These are phyloP conservation scores for Melopsittacus undulatus DNA, from an alignment of 2,797 vertebrate genomes.

Conservation along the genomic window DNA sequence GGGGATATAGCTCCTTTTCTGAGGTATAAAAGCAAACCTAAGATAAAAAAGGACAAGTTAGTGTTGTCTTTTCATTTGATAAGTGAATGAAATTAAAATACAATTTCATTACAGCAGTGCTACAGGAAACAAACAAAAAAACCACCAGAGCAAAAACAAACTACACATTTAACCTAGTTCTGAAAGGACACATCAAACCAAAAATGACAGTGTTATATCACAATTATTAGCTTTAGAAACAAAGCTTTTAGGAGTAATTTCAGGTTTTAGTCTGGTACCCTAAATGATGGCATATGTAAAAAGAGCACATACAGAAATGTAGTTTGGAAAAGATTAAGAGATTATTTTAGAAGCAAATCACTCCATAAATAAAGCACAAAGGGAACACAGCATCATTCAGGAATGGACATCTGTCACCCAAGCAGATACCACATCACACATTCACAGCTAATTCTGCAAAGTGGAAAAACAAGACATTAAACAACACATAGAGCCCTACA, in stretches of 20 bases:
- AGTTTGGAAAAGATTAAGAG: constrained; percentile 62
- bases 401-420: constrained; percentile 49
- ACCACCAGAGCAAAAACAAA: constrained; percentile 16
- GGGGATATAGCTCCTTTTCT: constrained; percentile 4
- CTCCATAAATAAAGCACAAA: constrained; percentile 50
- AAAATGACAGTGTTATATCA: constrained; percentile 30
- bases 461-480: constrained; percentile 38
- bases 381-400: constrained; percentile 40
- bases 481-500: constrained; percentile 24
- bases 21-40: constrained; percentile 40
- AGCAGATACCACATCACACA: constrained; percentile 48
- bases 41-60: constrained; percentile 23
- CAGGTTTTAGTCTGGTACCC: constrained; percentile 29
- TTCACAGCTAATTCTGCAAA: constrained; percentile 8
- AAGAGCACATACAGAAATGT: constrained; percentile 41
- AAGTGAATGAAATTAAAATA: constrained; percentile 63
- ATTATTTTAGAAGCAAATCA: constrained; percentile 68
- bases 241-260: constrained; percentile 46
- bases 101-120: constrained; percentile 43
- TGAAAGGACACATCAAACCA: constrained; percentile 37
- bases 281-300: constrained; percentile 64
- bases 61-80: constrained; percentile 37
- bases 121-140: constrained; percentile 53
- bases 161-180: constrained; percentile 44
- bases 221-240: constrained; percentile 49